Percentiles rank a stretch among this genome's conserved stretches.
Conservation (phyloP, 2,113 vertebrate species). For the Mungos mungo region DNA sequence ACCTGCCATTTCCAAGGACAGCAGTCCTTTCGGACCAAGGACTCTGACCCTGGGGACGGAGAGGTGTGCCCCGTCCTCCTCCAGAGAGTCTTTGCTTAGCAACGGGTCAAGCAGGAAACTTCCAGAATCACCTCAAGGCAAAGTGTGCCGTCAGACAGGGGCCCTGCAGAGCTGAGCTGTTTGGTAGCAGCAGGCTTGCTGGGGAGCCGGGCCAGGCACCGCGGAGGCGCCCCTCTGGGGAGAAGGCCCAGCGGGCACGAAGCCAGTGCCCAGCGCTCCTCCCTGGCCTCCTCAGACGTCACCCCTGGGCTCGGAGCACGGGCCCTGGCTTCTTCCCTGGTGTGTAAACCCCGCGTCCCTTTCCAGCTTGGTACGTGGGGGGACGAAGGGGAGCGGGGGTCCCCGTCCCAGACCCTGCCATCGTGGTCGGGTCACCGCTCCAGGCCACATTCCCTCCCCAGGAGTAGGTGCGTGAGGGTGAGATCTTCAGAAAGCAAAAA, state of each 20-base stretch:
- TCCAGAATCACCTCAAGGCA: no score
- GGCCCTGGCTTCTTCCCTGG: neutral
- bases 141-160: no score
- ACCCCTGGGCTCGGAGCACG: fast-evolving
- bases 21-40: neutral
- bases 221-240: neutral
- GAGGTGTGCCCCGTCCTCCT: no score
- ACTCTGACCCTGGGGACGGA: no score
- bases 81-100: neutral
- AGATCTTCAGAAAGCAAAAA: neutral
- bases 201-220: neutral
- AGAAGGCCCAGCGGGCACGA: neutral
- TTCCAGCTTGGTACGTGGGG: neutral
- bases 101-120: neutral
- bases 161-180: no score
- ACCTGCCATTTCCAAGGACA: neutral
- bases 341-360: neutral
- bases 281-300: fast-evolving
- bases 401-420: fast-evolving
- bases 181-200: neutral
- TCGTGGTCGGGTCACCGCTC: neutral
- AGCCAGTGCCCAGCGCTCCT: neutral
- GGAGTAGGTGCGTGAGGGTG: neutral
- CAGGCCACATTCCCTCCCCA: fast-evolving
- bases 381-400: neutral